These are phyloP conservation scores for Caradrina kadenii DNA, from an alignment of 2,888 invertebrate genomes.

Conservation along the genomic window DNA sequence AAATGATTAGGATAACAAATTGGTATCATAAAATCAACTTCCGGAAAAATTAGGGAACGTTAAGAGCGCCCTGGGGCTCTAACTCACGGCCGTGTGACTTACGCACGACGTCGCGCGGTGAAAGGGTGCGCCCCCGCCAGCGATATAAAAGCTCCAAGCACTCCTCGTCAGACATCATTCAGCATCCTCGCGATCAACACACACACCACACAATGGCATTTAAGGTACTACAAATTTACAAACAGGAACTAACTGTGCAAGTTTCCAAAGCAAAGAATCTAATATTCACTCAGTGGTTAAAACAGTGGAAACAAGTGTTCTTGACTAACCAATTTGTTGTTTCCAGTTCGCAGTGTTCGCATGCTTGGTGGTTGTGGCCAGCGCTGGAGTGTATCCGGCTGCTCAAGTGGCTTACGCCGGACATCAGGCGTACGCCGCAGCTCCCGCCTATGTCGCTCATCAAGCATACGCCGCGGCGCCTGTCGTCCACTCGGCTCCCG, in stretches of 20 bases:
- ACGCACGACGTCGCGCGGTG: constrained; percentile 75
- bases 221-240: constrained; percentile 77
- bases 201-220: constrained; percentile 85
- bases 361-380: constrained; percentile 81
- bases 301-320: constrained; percentile 1
- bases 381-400: constrained; percentile 79
- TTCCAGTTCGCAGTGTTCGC: constrained; percentile 82
- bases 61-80: constrained; percentile 76
- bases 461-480: constrained; percentile 72
- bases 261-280: constrained; percentile 8
- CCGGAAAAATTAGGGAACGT: constrained; percentile 65
- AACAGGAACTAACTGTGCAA: constrained; percentile 2
- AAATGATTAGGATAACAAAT: neutral
- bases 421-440: constrained; percentile 63
- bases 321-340: constrained; percentile 51
- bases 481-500: constrained; percentile 72
- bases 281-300: constrained; percentile 1
- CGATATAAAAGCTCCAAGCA: constrained; percentile 84
- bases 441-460: constrained; percentile 49
- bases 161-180: constrained; percentile 83
- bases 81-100: constrained; percentile 80
- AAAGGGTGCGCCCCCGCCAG: constrained; percentile 86
- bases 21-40: constrained; percentile 36
- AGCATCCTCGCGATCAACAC: constrained; percentile 77
- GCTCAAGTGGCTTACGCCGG: constrained; percentile 69